Base-by-base conservation (phyloP, 2,888 invertebrate species). In the Mythimna ferrago region DNA sequence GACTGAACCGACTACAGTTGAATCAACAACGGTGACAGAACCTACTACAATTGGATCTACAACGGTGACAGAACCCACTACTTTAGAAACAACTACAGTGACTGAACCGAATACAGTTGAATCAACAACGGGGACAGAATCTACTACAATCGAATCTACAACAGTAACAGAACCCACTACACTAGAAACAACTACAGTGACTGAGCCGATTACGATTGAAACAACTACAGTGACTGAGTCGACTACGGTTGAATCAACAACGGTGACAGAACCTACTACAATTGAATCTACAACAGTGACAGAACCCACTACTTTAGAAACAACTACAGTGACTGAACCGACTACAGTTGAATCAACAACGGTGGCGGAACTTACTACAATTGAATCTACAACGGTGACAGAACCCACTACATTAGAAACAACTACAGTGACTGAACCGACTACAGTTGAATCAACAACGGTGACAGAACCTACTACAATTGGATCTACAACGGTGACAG, bases 211-310 rank as follows among this genome's bases (percentile, higher is more conserved):
- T 21, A 38, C 53, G 0, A 10, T 21, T 14, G 66, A 57, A 19
- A 4, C 44, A 0, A 70, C 66, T 1, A 54, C 44, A 0, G 11
- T 61, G 6, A 70, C 70, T 6, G 56, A 71, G 1, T n/a, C 65
- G 0, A 51, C 66, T 2, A 62, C 70, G 0, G 41, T 62, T 9
- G 72, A 78, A 35, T 6, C 56, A 0, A 63, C 74, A 0, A 38
- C 58, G 0, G 21, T 58, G 0, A 41, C 69, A 4, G 64, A 51
- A 6, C 7, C 64, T 1, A 60, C 60, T 14, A 73, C 79, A 0
- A n/a, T 35, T 10, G 68, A 71, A 57, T n/a, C 74, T 6, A 71
- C 74, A 2, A 72, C 73, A 5, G 63, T 63, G 2, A 67, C 66
- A 11, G 41, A 48, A n/a, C 48, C 71, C 2, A 16, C 66, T 0